phyloP scores from a whole-genome alignment of 1,140 invertebrate species.

The Cepaea nemoralis region DNA sequence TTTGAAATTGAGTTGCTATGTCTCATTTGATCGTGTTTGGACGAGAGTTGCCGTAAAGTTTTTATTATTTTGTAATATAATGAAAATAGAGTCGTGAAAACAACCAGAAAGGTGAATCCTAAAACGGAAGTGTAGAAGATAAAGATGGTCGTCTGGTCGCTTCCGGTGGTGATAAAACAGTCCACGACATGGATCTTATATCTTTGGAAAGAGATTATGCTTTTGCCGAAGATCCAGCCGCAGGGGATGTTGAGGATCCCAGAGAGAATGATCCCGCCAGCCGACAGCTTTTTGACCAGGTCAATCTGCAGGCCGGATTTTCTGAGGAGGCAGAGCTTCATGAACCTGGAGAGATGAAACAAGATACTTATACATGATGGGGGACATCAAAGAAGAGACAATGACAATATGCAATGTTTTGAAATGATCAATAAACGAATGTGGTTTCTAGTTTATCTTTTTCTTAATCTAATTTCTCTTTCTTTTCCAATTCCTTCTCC shows the following conservation, averaged over 20 bases:
- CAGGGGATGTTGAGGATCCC: slow-evolving; percentile 29
- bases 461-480: no score
- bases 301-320: not conserved
- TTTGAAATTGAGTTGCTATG: no score
- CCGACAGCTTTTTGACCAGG: slow-evolving; percentile 30
- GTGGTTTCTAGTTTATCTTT: no score
- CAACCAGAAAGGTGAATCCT: slow-evolving; percentile 26
- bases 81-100: slow-evolving; percentile 24
- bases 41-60: slow-evolving; percentile 31
- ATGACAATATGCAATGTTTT: no score
- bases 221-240: slow-evolving; percentile 38
- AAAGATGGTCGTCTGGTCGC: slow-evolving; percentile 25
- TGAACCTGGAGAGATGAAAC: slow-evolving; percentile 24
- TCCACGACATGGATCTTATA: not conserved
- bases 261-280: slow-evolving; percentile 2
- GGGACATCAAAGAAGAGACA: no score
- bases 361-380: no score
- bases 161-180: slow-evolving; percentile 40
- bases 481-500: no score
- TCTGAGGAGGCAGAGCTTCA: slow-evolving; percentile 24
- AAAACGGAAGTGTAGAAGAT: slow-evolving; percentile 11
- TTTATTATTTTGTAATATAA: slow-evolving; percentile 38
- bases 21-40: no score
- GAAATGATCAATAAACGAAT: no score
- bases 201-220: slow-evolving; percentile 1